These are phyloP conservation scores for Colaptes auratus DNA, from an alignment of 2,113 vertebrate genomes.

Conservation along the genomic window DNA sequence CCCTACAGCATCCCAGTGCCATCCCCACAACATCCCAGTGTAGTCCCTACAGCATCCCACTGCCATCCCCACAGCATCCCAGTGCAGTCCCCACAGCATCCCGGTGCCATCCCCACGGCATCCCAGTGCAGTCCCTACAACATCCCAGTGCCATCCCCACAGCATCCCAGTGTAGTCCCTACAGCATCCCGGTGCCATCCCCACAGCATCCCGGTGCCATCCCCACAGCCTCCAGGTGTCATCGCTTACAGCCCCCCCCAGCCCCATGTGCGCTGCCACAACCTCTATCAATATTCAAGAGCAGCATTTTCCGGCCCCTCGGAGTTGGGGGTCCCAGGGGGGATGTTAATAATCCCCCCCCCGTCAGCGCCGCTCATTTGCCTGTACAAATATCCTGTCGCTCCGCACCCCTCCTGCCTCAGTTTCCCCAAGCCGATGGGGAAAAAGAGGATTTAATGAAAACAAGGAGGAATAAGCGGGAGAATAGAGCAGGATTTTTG, in stretches of 20 bases:
- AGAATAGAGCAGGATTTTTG: not conserved
- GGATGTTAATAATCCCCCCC: slow-evolving; percentile 3
- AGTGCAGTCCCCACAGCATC: too few species aligned
- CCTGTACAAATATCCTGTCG: not conserved
- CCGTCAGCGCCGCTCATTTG: not conserved
- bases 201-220: too few species aligned
- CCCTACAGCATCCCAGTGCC: not conserved
- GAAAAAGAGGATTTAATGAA: not conserved
- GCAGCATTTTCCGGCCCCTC: not conserved
- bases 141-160: too few species aligned
- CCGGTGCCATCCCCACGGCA: too few species aligned
- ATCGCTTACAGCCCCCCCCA: too few species aligned
- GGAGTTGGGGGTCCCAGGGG: not conserved
- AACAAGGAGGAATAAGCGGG: rapidly evolving
- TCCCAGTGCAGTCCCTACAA: too few species aligned
- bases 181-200: too few species aligned
- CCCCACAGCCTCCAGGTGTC: too few species aligned
- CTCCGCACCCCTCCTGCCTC: slow-evolving; percentile 3
- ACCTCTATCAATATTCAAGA: slow-evolving; percentile 56
- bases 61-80: not conserved
- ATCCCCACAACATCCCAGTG: not conserved
- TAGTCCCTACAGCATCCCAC: not conserved
- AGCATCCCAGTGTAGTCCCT: not conserved
- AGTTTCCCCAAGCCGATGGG: not conserved
- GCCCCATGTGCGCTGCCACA: not conserved